phyloP scores from a whole-genome alignment of 2,888 invertebrate genomes.

The Diaphora mendica region DNA sequence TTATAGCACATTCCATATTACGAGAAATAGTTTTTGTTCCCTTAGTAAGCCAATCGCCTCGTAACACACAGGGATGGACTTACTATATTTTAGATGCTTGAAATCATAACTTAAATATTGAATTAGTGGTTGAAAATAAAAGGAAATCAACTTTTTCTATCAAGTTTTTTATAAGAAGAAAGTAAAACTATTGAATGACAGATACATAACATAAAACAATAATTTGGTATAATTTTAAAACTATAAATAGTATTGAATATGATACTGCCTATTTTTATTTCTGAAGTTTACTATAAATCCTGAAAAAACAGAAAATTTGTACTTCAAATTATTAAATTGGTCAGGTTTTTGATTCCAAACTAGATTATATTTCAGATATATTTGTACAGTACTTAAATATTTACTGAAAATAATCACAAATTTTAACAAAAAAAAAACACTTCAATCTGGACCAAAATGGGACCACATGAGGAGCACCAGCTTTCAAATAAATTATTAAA shows the following conservation, averaged over 20 bases:
- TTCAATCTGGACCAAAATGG: too few relatives aligned
- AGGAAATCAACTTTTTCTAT: not conserved
- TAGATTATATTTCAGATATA: not conserved
- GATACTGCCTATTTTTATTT: too few relatives aligned
- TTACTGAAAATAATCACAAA: too few relatives aligned
- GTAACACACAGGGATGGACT: slow-evolving; percentile 46
- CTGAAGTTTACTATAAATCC: too few relatives aligned
- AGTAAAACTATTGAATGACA: too few relatives aligned
- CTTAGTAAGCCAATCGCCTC: slow-evolving; percentile 55
- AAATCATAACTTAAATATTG: not conserved
- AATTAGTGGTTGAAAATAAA: not conserved
- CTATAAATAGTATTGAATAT: too few relatives aligned
- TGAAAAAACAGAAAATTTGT: too few relatives aligned
- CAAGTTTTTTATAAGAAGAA: not conserved
- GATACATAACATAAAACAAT: not conserved
- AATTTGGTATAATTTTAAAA: not conserved
- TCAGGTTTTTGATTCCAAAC: too few relatives aligned
- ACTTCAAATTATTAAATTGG: too few relatives aligned
- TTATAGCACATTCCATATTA: slow-evolving; percentile 70
- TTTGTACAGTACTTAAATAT: not conserved
- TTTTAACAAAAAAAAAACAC: too few relatives aligned
- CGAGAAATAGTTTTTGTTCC: slow-evolving; percentile 71
- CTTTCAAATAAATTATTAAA: too few relatives aligned
- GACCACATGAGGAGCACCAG: too few relatives aligned
- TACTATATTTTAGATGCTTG: not conserved